Evolutionary conservation across 2,113 vertebrate species (phyloP).

Genomic region (Chrysochloris asiatica): DNA sequence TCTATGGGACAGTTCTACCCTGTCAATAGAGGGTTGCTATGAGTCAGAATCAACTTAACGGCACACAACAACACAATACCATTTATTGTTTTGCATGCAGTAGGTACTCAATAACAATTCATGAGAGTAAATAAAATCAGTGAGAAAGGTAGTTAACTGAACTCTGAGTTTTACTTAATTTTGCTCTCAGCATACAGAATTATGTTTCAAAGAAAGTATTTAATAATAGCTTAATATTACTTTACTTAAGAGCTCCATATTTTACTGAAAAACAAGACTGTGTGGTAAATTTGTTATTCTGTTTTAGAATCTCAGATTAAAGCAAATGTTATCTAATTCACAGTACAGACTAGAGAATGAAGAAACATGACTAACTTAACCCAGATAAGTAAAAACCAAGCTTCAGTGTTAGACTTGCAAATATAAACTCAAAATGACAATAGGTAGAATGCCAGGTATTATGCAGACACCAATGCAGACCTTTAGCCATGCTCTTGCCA

Average conservation of each 20-base stretch:
- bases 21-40: too few relatives aligned
- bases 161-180: constrained; percentile 10
- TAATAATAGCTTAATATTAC: neutral
- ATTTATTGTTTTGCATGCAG: too few relatives aligned
- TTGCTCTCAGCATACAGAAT: neutral
- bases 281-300: neutral
- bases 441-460: neutral
- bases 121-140: constrained; percentile 16
- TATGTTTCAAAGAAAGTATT: neutral
- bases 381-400: neutral
- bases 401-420: constrained; percentile 7
- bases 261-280: constrained; percentile 27
- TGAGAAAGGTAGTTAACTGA: neutral
- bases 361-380: too few relatives aligned
- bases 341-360: too few relatives aligned
- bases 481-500: neutral
- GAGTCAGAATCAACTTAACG: neutral
- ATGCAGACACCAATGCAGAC: neutral
- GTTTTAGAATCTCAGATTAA: neutral
- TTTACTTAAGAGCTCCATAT: too few relatives aligned
- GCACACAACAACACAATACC: neutral
- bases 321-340: neutral
- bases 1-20: too few relatives aligned
- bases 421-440: constrained; percentile 28
- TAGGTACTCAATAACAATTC: neutral